phyloP scores from a whole-genome alignment of 1,140 invertebrate species.

The Drosophila mayri region DNA sequence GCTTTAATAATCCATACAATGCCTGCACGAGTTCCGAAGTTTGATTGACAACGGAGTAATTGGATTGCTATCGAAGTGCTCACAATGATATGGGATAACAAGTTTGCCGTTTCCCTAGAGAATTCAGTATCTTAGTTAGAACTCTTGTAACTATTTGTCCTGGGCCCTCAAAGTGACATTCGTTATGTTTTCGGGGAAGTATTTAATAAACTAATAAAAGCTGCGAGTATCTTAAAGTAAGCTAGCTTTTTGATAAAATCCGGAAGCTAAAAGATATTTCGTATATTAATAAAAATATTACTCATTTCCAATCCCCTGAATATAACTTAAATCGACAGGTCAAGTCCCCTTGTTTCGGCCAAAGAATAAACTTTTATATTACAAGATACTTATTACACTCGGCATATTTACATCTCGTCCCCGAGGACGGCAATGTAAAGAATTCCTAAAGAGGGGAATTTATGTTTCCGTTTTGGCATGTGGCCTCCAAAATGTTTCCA shows the following conservation, averaged over 20 bases:
- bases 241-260: not conserved
- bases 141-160: not conserved
- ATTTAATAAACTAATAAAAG: not conserved
- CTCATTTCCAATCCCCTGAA: not conserved
- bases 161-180: constrained; percentile 2
- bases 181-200: not conserved
- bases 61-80: constrained; percentile 3
- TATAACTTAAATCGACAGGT: not conserved
- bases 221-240: not conserved
- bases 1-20: constrained; percentile 24
- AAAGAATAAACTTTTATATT: constrained; percentile 17
- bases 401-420: constrained; percentile 18
- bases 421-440: constrained; percentile 5
- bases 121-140: not conserved
- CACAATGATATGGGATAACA: constrained; percentile 7
- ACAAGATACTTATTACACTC: constrained; percentile 30
- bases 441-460: constrained; percentile 27
- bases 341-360: not conserved
- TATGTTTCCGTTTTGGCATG: constrained; percentile 23
- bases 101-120: constrained; percentile 4
- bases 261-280: not conserved
- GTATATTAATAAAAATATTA: not conserved
- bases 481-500: constrained; percentile 18
- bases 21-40: not conserved
- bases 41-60: constrained; percentile 39